Evolutionary conservation across 2,113 vertebrate species (phyloP).

Genomic region (Taxidea taxus): DNA sequence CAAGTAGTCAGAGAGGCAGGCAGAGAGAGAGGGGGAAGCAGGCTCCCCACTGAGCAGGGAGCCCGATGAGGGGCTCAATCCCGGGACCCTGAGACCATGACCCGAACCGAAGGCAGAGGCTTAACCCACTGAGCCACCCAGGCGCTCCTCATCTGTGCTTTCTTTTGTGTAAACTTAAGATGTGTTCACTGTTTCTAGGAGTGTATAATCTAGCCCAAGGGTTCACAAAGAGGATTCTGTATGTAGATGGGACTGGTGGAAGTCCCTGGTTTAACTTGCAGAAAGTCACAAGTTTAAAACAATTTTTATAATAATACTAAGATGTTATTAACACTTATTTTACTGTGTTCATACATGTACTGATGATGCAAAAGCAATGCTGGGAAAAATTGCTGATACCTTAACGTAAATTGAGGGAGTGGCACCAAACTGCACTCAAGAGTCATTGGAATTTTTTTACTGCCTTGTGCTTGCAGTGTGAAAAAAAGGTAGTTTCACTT

Average conservation of each 20-base stretch:
- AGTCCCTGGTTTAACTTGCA: not conserved
- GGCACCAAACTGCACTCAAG: not conserved
- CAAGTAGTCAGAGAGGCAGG: no score
- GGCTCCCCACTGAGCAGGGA: no score
- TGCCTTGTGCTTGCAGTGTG: not conserved
- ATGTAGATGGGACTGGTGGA: not conserved
- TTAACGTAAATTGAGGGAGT: not conserved
- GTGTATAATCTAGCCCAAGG: not conserved
- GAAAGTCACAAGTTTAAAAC: not conserved
- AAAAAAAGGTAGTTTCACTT: not conserved
- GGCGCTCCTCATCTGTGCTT: not conserved
- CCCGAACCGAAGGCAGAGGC: no score
- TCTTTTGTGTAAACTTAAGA: not conserved
- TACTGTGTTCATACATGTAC: not conserved
- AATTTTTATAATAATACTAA: not conserved
- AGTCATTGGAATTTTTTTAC: not conserved
- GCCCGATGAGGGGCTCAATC: no score
- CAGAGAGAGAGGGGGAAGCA: no score
- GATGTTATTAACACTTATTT: not conserved
- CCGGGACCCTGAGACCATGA: no score
- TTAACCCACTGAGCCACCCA: no score
- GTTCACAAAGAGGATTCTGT: not conserved
- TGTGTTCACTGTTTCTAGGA: not conserved
- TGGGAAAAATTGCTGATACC: not conserved
- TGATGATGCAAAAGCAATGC: not conserved